Evolutionary conservation across 2,113 vertebrate species (phyloP).

Genomic region (Semnopithecus entellus): DNA sequence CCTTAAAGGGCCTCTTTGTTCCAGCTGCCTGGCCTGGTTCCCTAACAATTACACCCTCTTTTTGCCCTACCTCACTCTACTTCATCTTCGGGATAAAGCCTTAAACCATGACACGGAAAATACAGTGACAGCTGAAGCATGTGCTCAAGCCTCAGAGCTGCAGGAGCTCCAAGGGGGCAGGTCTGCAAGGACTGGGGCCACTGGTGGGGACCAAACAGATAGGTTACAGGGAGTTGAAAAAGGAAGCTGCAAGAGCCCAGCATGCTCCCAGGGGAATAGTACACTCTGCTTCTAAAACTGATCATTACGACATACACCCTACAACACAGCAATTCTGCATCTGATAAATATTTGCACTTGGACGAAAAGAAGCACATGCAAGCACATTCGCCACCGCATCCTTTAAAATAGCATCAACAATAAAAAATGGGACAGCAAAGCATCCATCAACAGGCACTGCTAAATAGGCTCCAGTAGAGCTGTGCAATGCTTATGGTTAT

Average conservation of each 20-base stretch:
- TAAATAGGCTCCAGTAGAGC: background rate
- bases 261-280: background rate
- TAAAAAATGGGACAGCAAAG: background rate
- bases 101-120: rapidly evolving
- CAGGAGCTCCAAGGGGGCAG: background rate
- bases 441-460: background rate
- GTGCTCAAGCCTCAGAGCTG: background rate
- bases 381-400: background rate
- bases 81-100: background rate
- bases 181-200: rapidly evolving
- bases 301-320: background rate
- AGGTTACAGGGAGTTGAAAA: rapidly evolving
- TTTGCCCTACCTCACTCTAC: background rate
- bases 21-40: background rate
- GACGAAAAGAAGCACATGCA: background rate
- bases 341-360: background rate
- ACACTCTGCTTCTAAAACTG: background rate
- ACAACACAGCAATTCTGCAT: too few relatives aligned
- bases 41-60: background rate
- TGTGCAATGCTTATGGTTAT: background rate
- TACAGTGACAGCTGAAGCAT: background rate
- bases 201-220: too few relatives aligned
- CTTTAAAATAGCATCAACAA: background rate
- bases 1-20: background rate
- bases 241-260: too few relatives aligned